Percentiles rank a stretch among this genome's conserved stretches.
Conservation (phyloP, 2,888 invertebrate species). For the Ptychoptera albimana region DNA sequence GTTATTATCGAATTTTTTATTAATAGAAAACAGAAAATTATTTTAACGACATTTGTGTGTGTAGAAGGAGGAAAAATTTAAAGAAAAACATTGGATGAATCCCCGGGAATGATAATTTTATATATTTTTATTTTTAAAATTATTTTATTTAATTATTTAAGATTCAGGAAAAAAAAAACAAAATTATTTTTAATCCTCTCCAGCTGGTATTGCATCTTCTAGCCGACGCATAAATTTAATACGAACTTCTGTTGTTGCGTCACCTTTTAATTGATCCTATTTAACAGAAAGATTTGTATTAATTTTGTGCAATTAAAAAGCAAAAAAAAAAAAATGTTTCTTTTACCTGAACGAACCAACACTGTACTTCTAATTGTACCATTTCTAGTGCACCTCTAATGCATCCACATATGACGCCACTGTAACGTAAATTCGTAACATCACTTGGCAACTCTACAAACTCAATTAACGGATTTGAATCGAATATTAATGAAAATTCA, state of each 20-base stretch:
- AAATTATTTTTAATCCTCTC: conserved; percentile 67
- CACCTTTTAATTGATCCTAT: conserved; percentile 89
- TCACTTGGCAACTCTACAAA: conserved; percentile 90
- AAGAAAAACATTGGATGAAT: too few relatives aligned
- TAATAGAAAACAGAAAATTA: too few relatives aligned
- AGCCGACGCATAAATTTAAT: conserved; percentile 88
- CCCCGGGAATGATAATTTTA: too few relatives aligned
- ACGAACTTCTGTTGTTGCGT: conserved; percentile 81
- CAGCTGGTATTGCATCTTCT: conserved; percentile 96
- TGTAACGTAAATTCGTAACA: conserved; percentile 71
- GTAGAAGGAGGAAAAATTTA: too few relatives aligned
- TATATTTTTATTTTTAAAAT: neutral
- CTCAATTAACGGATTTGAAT: conserved; percentile 90
- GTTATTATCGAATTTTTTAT: too few relatives aligned
- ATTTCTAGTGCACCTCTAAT: conserved; percentile 93
- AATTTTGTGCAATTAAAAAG: neutral
- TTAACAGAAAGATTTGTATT: conserved; percentile 12
- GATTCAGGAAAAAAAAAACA: too few relatives aligned
- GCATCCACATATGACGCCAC: conserved; percentile 80
- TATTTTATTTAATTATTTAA: neutral
- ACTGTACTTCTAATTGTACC: conserved; percentile 92
- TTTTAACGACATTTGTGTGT: too few relatives aligned
- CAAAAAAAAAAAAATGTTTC: neutral
- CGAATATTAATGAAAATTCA: conserved; percentile 91
- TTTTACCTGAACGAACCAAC: conserved; percentile 70